These are phyloP conservation scores for Leguminivora glycinivorella DNA, from an alignment of 1,140 invertebrate genomes.

Conservation along the genomic window DNA sequence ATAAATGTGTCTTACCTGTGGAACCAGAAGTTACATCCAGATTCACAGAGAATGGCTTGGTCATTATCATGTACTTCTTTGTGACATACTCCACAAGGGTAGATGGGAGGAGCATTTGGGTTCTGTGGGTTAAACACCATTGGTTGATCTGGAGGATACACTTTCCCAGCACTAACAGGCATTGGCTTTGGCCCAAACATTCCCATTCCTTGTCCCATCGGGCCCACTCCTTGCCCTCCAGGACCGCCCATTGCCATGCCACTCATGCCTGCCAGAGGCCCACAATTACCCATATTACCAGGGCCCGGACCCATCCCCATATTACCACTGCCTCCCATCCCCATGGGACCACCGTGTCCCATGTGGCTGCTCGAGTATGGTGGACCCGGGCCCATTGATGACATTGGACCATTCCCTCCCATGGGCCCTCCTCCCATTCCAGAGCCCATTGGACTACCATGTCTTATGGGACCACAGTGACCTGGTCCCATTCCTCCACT, in stretches of 20 bases:
- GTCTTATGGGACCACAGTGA: slow-evolving; percentile 77
- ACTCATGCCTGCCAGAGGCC: slow-evolving; percentile 81
- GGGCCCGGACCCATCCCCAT: slow-evolving; percentile 80
- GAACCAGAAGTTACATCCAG: slow-evolving; percentile 99
- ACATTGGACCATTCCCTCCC: slow-evolving; percentile 77
- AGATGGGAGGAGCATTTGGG: slow-evolving; percentile 98
- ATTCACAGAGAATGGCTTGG: slow-evolving; percentile 98
- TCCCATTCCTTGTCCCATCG: slow-evolving; percentile 82
- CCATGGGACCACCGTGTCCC: slow-evolving; percentile 77
- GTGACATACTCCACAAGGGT: slow-evolving; percentile 97
- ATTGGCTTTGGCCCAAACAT: slow-evolving; percentile 86
- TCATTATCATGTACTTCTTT: slow-evolving; percentile 99
- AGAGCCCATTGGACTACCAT: slow-evolving; percentile 76
- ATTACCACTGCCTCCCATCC: slow-evolving; percentile 75
- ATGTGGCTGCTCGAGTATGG: slow-evolving; percentile 71
- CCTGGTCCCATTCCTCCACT: slow-evolving; percentile 73
- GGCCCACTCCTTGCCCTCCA: slow-evolving; percentile 80
- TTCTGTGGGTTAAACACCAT: slow-evolving; percentile 99
- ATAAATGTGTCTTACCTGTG: slow-evolving; percentile 85
- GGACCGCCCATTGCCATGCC: slow-evolving; percentile 82
- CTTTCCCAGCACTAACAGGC: slow-evolving; percentile 94
- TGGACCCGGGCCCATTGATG: slow-evolving; percentile 74
- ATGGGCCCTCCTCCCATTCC: slow-evolving; percentile 73
- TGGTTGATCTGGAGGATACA: slow-evolving; percentile 96
- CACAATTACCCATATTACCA: slow-evolving; percentile 80